phyloP scores from a whole-genome alignment of 2,888 invertebrate genomes.

The Aleiodes alternator region DNA sequence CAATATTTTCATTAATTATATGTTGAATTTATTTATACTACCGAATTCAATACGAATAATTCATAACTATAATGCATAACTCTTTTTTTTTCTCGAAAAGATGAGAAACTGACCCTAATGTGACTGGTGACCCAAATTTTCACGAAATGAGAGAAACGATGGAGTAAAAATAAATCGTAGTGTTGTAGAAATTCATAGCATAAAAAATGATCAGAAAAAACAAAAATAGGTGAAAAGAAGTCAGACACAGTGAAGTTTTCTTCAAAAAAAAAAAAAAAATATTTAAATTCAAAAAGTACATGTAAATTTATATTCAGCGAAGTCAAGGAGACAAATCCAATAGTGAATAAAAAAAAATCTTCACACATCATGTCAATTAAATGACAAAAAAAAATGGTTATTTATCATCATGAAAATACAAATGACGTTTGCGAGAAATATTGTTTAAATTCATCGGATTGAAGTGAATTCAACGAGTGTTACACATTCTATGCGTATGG shows the following conservation, averaged over 20 bases:
- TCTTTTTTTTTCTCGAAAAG: not conserved
- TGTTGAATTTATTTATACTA: constrained; percentile 1
- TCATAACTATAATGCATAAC: constrained; percentile 1
- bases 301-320: too few species aligned
- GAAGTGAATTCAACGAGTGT: constrained; percentile 17
- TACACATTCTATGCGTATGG: constrained; percentile 19
- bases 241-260: not conserved
- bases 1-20: too few species aligned
- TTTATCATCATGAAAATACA: not conserved
- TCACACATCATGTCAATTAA: too few species aligned
- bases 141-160: constrained; percentile 20
- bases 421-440: too few species aligned
- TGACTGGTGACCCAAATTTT: constrained; percentile 50
- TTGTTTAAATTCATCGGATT: constrained; percentile 2
- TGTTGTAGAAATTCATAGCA: constrained; percentile 18
- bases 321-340: too few species aligned
- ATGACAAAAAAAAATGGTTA: not conserved
- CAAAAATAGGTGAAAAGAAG: constrained; percentile 25
- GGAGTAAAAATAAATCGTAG: constrained; percentile 27
- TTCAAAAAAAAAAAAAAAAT: too few species aligned
- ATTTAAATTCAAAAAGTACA: too few species aligned
- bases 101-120: constrained; percentile 52
- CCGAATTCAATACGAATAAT: not conserved
- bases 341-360: too few species aligned
- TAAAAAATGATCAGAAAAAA: constrained; percentile 27